Base-by-base conservation (phyloP, 2,113 vertebrate species). In the Sturnus vulgaris region DNA sequence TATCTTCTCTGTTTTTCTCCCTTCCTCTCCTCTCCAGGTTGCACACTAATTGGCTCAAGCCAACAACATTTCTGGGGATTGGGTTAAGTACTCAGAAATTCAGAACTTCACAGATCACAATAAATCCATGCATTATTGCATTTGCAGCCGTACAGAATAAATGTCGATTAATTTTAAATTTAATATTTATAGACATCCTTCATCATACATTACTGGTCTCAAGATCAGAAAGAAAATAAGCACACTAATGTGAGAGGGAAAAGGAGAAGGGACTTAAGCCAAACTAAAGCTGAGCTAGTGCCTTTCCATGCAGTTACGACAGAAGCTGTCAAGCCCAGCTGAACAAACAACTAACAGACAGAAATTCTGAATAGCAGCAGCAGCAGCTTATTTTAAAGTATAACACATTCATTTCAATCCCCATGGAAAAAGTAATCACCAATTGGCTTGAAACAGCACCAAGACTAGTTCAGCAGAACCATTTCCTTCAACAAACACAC, bases 331-430 rank as follows among this genome's bases (percentile, higher is more conserved):
- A 69, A 73, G 83, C 31, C 88, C 96, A 97, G 96, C 96, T 97
- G 97, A 97, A 96, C 50, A 97, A 97, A 97, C 92, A 97, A 59
- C 90, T 81, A 71, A 94, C 47, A 89, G 95, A 91, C 94, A 93
- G 93, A 96, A 93, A 90, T 73, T 93, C 81, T 93, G 82, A 93
- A 94, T 72, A 96, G 91, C 92, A 85, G 72, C 92, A 90, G 78
- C 92, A 95, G 90, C 94, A 93, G 93, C 92, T 96, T 95, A 92
- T 93, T 96, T 97, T 92, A 95, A 94, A 96, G 94, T 79, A 39
- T 49, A 96, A 90, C 87, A 77, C 88, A 88, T 96, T 96, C 91
- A 91, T 90, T 96, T 95, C 65, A 82, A 80, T 96, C 96, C 93
- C 96, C 47, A 55, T 33, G 92, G 96, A 96, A 95, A 97, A 93